Evolutionary conservation across 2,113 vertebrate species (phyloP).

Genomic region (Sinocyclocheilus anophthalmus): DNA sequence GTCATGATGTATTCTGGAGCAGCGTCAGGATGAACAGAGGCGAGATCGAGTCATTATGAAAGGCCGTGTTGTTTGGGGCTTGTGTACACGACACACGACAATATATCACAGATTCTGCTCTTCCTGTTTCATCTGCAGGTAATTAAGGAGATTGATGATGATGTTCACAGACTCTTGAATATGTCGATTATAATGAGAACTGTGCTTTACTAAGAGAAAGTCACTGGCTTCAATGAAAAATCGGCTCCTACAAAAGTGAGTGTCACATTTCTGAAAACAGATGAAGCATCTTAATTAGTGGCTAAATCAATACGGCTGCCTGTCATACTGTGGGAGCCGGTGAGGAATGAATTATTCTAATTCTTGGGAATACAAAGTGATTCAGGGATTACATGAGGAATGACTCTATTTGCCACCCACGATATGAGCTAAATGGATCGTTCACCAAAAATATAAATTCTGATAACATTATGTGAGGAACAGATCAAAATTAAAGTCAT

Average conservation of each 20-base stretch:
- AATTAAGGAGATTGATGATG: slow-evolving; percentile 6
- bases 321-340: background rate
- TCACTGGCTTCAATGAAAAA: background rate
- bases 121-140: background rate
- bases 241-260: background rate
- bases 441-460: background rate
- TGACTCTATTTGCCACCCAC: slow-evolving; percentile 10
- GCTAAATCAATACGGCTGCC: slow-evolving; percentile 1
- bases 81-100: background rate
- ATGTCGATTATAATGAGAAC: background rate
- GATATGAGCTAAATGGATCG: slow-evolving; percentile 3
- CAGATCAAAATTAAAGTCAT: background rate
- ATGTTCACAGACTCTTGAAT: slow-evolving; percentile 1
- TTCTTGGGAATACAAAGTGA: background rate
- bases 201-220: background rate
- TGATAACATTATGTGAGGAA: slow-evolving; percentile 6
- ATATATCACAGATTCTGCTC: slow-evolving; percentile 1
- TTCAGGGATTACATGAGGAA: slow-evolving; percentile 16
- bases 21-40: slow-evolving; percentile 42
- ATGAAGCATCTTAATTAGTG: slow-evolving; percentile 15
- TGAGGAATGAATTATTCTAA: background rate
- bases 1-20: slow-evolving; percentile 40
- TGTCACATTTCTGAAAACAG: slow-evolving; percentile 8
- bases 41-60: background rate
- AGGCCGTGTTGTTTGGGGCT: background rate